Evolutionary conservation across 2,888 invertebrate genomes (phyloP), one percentile per base, ranked within the genome.

Genomic region (Cremastinae sp.): DNA sequence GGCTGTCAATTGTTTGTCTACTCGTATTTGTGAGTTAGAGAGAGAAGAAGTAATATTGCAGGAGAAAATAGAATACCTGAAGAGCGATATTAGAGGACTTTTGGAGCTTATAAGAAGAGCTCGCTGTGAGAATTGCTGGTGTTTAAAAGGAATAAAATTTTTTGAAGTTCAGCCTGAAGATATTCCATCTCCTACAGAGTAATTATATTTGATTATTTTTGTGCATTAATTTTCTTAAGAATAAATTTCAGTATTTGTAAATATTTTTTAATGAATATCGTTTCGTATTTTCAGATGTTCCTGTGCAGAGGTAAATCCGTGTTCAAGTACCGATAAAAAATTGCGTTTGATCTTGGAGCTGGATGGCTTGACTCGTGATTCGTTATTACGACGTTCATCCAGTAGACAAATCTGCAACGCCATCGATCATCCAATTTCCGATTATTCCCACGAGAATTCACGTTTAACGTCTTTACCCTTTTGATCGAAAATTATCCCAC

Each of bases 61-160:
- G 53, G 87, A 90, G 49, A 91, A 90, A 51, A 88, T 92, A 71
- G 88, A 90, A 75, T 90, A 90, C 79, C 90, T 92, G 80, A 90
- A 91, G 84, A 90, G 90, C 0, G 93, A 93, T 86, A 88, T 92
- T 71, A 90, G 90, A 49, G 91, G 91, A 8, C 90, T 93, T 68
- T 84, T 93, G 56, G 91, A 92, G 84, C 90, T 92, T 79, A 89
- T 93, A 83, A 90, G 91, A 9, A 87, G 92, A 2, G 90, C 91
- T 43, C 84, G 91, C 0, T 90, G 90, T 80, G 90, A 90, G 78
- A 92, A 92, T 85, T 83, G 86, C 85, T 91, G 91, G 90, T 90
- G 90, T 70, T 88, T 91, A 0, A 90, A 91, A 39, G 91, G 91
- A 14, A 91, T 93, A 78, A 90, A 90, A 82, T 93, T 93, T 86